These are phyloP conservation scores for Tinamus major DNA, from an alignment of 2,797 vertebrate species.

Conservation along the genomic window DNA sequence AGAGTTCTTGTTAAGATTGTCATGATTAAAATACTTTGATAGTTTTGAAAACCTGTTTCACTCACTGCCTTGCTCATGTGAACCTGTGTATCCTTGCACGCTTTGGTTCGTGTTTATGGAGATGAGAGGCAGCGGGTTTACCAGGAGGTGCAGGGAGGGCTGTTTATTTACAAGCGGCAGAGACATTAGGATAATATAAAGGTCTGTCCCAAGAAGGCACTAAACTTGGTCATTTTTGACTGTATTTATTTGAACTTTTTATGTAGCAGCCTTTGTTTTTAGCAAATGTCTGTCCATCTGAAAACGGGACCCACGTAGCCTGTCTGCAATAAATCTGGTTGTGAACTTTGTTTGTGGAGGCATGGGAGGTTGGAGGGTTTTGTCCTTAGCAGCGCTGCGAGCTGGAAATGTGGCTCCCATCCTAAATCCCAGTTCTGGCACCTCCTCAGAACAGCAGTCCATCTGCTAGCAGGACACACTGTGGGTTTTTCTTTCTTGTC, in stretches of 20 bases:
- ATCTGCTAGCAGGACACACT: slow-evolving; percentile 74
- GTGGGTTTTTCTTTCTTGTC: slow-evolving; percentile 30
- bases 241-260: background rate
- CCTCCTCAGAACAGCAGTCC: slow-evolving; percentile 62
- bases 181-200: slow-evolving; percentile 22
- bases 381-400: slow-evolving; percentile 26
- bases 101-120: slow-evolving; percentile 3
- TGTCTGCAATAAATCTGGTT: background rate
- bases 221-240: background rate
- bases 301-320: background rate
- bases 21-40: background rate
- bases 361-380: background rate
- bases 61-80: slow-evolving; percentile 10
- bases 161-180: slow-evolving; percentile 44
- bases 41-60: slow-evolving; percentile 3
- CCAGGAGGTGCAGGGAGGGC: slow-evolving; percentile 37
- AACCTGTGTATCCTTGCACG: background rate
- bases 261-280: background rate
- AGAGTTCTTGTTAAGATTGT: background rate
- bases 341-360: background rate
- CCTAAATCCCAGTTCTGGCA: slow-evolving; percentile 62
- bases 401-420: slow-evolving; percentile 60
- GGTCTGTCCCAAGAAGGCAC: slow-evolving; percentile 17
- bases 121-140: slow-evolving; percentile 48
- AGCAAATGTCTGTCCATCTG: background rate